Evolutionary conservation across 2,113 vertebrate genomes (phyloP).

Genomic region (Rhinogobius similis): DNA sequence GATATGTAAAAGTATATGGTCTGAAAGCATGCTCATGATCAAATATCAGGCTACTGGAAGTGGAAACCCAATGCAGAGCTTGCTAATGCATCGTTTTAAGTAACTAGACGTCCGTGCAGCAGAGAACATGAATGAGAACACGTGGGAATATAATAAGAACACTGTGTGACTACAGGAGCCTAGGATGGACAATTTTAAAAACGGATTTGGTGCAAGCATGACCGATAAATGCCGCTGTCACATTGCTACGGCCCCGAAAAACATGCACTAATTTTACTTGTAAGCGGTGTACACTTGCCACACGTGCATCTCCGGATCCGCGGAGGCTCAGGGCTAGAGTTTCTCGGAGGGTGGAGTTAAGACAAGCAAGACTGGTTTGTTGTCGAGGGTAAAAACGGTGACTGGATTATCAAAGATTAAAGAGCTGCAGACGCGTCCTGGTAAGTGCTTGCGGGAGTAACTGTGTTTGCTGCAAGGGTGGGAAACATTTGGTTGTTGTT

Average conservation of each 20-base stretch:
- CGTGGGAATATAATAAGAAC: not conserved
- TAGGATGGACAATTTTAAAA: not conserved
- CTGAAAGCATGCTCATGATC: too few relatives aligned
- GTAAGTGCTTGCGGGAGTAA: constrained; percentile 19
- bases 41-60: not conserved
- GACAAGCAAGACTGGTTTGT: not conserved
- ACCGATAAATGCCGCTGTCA: not conserved
- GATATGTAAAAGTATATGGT: too few relatives aligned
- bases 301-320: too few relatives aligned
- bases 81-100: not conserved
- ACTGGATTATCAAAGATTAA: constrained; percentile 22
- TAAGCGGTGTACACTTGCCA: too few relatives aligned
- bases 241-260: not conserved
- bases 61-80: not conserved
- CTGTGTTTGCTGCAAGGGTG: not conserved
- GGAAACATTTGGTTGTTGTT: not conserved
- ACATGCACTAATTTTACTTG: too few relatives aligned
- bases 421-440: constrained; percentile 5
- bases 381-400: not conserved
- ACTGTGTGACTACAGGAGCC: not conserved
- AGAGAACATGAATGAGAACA: not conserved
- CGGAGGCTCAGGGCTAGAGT: too few relatives aligned
- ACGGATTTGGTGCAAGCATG: not conserved
- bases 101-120: not conserved
- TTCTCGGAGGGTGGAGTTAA: not conserved